Conservation (phyloP, 2,888 invertebrate species). For the Ctenicera cuprea region DNA sequence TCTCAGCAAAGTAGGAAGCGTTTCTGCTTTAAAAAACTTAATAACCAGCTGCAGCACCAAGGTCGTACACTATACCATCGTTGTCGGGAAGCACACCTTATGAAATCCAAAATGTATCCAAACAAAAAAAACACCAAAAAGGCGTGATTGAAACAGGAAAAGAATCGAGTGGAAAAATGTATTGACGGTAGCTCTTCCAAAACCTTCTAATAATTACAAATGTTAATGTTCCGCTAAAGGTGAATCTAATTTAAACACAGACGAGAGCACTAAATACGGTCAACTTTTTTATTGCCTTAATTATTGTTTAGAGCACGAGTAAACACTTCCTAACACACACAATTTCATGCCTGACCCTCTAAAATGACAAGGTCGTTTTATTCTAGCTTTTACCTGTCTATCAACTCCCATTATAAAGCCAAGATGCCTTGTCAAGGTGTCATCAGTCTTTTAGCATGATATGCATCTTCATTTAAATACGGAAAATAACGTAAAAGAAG, state of each 20-base stretch:
- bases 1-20: conserved; percentile 32
- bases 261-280: conserved; percentile 8
- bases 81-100: conserved; percentile 4
- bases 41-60: conserved; percentile 7
- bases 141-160: conserved; percentile 10
- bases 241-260: conserved; percentile 11
- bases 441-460: neutral
- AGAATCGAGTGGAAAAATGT: neutral
- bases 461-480: neutral
- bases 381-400: conserved; percentile 17
- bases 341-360: conserved; percentile 10
- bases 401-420: neutral
- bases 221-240: neutral
- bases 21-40: conserved; percentile 1
- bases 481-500: neutral
- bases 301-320: conserved; percentile 17
- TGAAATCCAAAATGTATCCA: neutral
- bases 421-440: conserved; percentile 5
- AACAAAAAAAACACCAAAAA: neutral
- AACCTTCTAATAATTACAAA: neutral
- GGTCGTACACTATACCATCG: conserved; percentile 22
- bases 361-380: conserved; percentile 23
- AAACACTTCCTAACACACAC: conserved; percentile 11
- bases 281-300: conserved; percentile 18
- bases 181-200: neutral